A percentile compares a stretch with the other conserved stretches of the same genome.
These are phyloP conservation scores for Platyscelio sp. DNA, from an alignment of 2,888 invertebrate species.

Conservation along the genomic window DNA sequence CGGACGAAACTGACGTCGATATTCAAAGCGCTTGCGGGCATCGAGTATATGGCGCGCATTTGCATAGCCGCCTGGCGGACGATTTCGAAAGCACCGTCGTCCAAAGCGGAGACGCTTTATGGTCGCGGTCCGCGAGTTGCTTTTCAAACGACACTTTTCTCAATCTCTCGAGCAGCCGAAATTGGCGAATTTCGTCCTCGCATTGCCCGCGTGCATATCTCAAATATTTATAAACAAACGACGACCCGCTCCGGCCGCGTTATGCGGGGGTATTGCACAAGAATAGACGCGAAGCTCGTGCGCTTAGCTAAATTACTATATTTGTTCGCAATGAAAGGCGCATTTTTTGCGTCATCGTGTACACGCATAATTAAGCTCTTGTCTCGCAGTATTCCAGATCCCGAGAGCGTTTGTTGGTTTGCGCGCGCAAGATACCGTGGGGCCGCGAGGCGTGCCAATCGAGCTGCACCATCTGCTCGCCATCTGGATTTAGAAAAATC, in stretches of 20 bases:
- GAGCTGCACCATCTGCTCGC: slow-evolving; percentile 81
- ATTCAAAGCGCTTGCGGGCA: too few relatives aligned
- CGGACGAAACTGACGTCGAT: too few relatives aligned
- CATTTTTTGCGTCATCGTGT: slow-evolving; percentile 26
- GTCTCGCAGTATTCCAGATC: slow-evolving; percentile 52
- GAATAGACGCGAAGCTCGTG: background rate
- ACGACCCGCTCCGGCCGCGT: too few relatives aligned
- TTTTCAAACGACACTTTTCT: too few relatives aligned
- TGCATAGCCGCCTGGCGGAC: too few relatives aligned
- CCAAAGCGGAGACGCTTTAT: too few relatives aligned
- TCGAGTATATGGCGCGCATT: too few relatives aligned
- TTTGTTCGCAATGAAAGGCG: slow-evolving; percentile 29
- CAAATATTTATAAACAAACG: slow-evolving; percentile 22
- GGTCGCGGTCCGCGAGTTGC: too few relatives aligned
- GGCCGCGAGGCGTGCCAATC: slow-evolving; percentile 66
- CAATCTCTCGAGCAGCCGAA: too few relatives aligned
- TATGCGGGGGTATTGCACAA: too few relatives aligned
- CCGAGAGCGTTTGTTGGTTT: slow-evolving; percentile 14
- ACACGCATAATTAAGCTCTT: slow-evolving; percentile 33
- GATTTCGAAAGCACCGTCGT: too few relatives aligned
- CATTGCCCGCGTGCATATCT: slow-evolving; percentile 4
- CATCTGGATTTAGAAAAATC: slow-evolving; percentile 84
- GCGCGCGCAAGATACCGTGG: slow-evolving; percentile 45
- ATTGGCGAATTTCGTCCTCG: slow-evolving; percentile 24
- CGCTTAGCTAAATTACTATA: slow-evolving; percentile 45